Base-by-base conservation (phyloP, 2,888 invertebrate species). In the Sarcophaga subvicina region DNA sequence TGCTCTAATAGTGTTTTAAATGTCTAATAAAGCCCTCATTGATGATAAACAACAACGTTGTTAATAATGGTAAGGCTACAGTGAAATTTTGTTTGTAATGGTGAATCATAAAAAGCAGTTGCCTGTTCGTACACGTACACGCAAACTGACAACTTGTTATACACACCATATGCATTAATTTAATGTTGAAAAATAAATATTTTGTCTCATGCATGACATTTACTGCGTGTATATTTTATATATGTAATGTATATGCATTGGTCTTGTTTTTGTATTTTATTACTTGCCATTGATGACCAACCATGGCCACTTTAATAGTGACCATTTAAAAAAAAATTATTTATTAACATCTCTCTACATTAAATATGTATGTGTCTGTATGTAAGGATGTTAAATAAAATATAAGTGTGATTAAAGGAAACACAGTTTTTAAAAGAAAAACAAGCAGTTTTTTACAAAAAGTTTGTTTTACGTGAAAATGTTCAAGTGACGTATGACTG, bases 21-120 rank as follows among this genome's bases (percentile, higher is more conserved):
- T 83, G 76, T 80, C 77, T 86, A 78, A 83, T 81, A 77, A 83
- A 83, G 64, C 59, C 25, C 27, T 64, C 63, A 54, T 54, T 54
- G 67, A 73, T 73, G 37, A 77, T 75, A 86, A 82, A 72, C 76
- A 79, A 71, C 37, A 37, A 37, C 10, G 27, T 78, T 62, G 25
- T 64, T 22, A 73, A 66, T 69, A 69, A 69, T 22, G 63, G 70
- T 70, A 63, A 63, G 64, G 60, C 49, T 47, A 76, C 49, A 72
- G 37, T 8, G 37, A 37, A 37, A 10, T 37, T 8, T 37, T 37
- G 17, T 54, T 73, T 62, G 60, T 10, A 78, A 83, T 78, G 80
- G 77, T 70, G 71, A 83, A 81, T 86, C 60, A 83, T 78, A 63
- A 62, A 3, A 62, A 37, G 62, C 14, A 62, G 10, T n/a, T 63